Evolutionary conservation across 37 sponge, comb jelly and placozoan species (phyloP), one percentile per base, ranked within the genome.

Genomic region (Agelas oroides): DNA sequence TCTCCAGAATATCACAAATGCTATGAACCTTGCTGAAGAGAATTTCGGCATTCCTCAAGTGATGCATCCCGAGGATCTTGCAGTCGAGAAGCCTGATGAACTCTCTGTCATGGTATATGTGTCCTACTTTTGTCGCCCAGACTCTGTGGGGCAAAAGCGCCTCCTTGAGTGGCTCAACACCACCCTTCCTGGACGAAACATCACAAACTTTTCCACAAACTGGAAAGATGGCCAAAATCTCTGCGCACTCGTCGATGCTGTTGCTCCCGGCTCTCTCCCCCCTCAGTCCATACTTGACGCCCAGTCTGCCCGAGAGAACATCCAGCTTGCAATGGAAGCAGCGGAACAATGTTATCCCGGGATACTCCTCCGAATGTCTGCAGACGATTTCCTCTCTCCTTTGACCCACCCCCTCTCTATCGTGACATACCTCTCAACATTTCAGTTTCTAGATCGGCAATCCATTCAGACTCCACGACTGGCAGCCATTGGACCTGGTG

Each of bases 101-200:
- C 86, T 75, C 1, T 83, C 85, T 39, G 80, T 78, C 39, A 84
- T 88, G 86, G 88, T 89, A 25, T 92, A 92, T 71, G 68, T 92
- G 25, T 76, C 80, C 53, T 92, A 84, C 75, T 92, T 84, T 78
- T 87, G 88, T 84, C 67, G 71, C 55, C 65, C 83, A 13, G 92
- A 62, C 24, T 88, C 89, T 0, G 75, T 72, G 0, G 92, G 92
- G 5, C 40, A 78, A 52, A 73, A 83, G 62, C 31, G 20, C 32
- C 82, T 92, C 18, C 76, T 83, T 28, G 74, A 73, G 20, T 83
- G 83, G 83, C 21, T 83, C 16, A 70, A 58, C 20, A 14, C 31
- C 5, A 17, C 72, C 53, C 31, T 84, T 11, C 85, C 85, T 3
- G 77, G 75, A 0, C 18, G 25, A 14, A 53, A 75, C 12, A 76